Evolutionary conservation across 53 echinoderm and acorn worm genomes (phyloP).

Genomic region (Zoroaster sp.): DNA sequence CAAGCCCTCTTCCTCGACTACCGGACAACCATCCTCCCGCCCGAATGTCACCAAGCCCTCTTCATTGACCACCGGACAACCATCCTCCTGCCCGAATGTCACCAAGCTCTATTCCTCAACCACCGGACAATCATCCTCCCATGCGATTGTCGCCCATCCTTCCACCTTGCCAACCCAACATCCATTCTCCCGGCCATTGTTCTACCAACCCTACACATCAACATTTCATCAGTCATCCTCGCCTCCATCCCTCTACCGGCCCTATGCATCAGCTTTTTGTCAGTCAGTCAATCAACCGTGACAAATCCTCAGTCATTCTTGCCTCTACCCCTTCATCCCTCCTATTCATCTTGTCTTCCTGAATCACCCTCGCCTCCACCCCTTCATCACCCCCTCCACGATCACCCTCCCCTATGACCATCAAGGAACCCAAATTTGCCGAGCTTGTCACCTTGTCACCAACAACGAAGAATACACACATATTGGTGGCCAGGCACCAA

Average conservation of each 20-base stretch:
- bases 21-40: not conserved
- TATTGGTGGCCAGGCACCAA: not conserved
- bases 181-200: not conserved
- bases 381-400: not conserved
- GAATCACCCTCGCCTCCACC: not conserved
- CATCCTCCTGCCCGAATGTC: not conserved
- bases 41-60: too few relatives aligned
- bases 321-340: not conserved
- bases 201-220: not conserved
- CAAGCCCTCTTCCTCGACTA: not conserved
- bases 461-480: not conserved
- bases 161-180: not conserved
- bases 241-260: not conserved
- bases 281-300: not conserved
- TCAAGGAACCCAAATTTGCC: not conserved
- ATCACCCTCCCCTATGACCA: not conserved
- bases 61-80: not conserved
- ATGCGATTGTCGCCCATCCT: not conserved
- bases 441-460: not conserved
- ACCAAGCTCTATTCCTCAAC: not conserved
- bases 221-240: not conserved
- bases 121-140: not conserved
- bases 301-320: too few relatives aligned
- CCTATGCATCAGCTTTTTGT: not conserved
- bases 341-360: too few relatives aligned